phyloP scores from a whole-genome alignment of 2,797 vertebrate species.

The Onychomys torridus region DNA sequence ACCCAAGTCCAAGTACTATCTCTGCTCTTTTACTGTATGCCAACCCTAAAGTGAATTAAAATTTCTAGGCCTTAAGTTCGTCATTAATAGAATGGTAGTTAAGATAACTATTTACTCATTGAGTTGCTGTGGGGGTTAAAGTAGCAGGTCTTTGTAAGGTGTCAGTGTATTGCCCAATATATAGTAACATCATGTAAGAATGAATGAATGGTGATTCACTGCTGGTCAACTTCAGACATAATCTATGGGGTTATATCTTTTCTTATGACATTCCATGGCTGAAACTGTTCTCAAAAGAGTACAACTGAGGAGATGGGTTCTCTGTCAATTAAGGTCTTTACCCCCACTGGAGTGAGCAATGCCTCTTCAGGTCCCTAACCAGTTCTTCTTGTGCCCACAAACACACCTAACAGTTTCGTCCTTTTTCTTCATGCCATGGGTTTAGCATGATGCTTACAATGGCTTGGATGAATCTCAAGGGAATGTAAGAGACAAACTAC shows the following conservation, averaged over 20 bases:
- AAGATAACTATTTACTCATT: not conserved
- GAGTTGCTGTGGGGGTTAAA: not conserved
- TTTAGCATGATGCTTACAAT: not conserved
- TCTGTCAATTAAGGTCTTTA: too few species aligned
- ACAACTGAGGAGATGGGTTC: too few species aligned
- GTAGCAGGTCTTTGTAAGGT: not conserved
- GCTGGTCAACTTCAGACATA: not conserved
- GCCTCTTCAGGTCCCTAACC: not conserved
- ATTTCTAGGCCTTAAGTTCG: not conserved
- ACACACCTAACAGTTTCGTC: not conserved
- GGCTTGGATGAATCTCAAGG: not conserved
- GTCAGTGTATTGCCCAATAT: not conserved
- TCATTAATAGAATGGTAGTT: not conserved
- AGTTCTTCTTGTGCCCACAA: not conserved
- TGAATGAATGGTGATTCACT: not conserved
- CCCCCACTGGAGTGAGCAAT: not conserved
- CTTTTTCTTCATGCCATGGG: not conserved
- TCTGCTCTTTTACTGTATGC: not conserved
- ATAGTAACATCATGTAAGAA: not conserved
- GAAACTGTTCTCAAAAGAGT: not conserved
- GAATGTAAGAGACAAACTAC: not conserved
- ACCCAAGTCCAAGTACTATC: not conserved
- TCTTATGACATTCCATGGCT: not conserved
- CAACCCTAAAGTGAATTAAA: not conserved
- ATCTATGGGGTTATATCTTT: not conserved